These are phyloP conservation scores for Furcula furcula DNA, from an alignment of 2,888 invertebrate genomes.

Conservation along the genomic window DNA sequence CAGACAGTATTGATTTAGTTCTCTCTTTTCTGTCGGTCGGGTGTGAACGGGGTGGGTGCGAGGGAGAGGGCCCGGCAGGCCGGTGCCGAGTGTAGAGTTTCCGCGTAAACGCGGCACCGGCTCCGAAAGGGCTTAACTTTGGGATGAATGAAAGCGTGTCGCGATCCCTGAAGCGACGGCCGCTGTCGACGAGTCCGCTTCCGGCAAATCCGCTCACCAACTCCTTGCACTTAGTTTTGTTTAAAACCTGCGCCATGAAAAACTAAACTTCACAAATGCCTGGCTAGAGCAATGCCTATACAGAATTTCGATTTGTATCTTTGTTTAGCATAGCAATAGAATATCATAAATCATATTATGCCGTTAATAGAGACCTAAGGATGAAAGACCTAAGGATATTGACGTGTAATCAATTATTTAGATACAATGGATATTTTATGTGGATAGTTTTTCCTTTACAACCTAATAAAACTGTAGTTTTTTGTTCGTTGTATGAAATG, in stretches of 20 bases:
- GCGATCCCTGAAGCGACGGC: conserved; percentile 79
- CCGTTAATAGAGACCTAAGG: conserved; percentile 3
- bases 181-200: conserved; percentile 77
- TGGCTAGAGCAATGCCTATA: neutral
- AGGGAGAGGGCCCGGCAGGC: conserved; percentile 57
- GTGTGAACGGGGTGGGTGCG: conserved; percentile 41
- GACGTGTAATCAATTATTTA: conserved; percentile 24
- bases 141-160: conserved; percentile 80
- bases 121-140: conserved; percentile 61
- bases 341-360: conserved; percentile 27
- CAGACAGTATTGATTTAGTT: conserved; percentile 80
- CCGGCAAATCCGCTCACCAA: conserved; percentile 79
- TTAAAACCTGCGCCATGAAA: conserved; percentile 50
- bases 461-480: neutral
- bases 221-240: conserved; percentile 73
- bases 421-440: conserved; percentile 17
- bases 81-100: conserved; percentile 71
- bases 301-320: conserved; percentile 4
- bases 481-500: too few relatives aligned
- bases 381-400: too few relatives aligned
- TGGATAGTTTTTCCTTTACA: neutral
- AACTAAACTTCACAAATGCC: conserved; percentile 7
- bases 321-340: conserved; percentile 26
- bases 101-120: conserved; percentile 62
- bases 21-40: conserved; percentile 56